Percentiles rank a stretch among this genome's conserved stretches.
These are phyloP conservation scores for Paratilapia polleni DNA, from an alignment of 2,113 vertebrate species.

Conservation along the genomic window DNA sequence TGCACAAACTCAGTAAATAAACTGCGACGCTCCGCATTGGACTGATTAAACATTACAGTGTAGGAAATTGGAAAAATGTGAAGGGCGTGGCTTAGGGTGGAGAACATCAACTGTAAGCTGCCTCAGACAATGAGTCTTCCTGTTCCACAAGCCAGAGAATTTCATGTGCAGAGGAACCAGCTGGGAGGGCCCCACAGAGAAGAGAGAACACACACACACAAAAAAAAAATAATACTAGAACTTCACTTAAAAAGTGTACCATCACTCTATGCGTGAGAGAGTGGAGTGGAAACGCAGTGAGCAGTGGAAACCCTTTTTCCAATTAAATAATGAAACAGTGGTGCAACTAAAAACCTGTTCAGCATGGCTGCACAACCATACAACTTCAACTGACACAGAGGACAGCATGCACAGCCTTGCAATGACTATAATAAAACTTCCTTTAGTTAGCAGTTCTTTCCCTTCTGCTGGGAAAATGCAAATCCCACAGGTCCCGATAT, in stretches of 20 bases:
- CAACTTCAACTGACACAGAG: conserved; percentile 38
- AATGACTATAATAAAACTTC: conserved; percentile 5
- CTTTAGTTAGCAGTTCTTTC: not conserved
- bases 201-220: not conserved
- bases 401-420: conserved; percentile 30
- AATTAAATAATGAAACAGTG: conserved; percentile 85
- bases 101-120: conserved; percentile 18
- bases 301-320: conserved; percentile 81
- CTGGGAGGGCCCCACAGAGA: not conserved
- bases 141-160: conserved; percentile 42
- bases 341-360: conserved; percentile 83
- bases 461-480: not conserved
- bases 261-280: conserved; percentile 5
- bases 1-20: not conserved
- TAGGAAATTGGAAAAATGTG: conserved; percentile 46
- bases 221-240: not conserved
- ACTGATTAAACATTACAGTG: conserved; percentile 19
- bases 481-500: not conserved
- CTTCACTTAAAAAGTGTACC: not conserved
- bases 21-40: not conserved
- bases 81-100: conserved; percentile 43
- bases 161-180: not conserved
- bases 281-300: conserved; percentile 61
- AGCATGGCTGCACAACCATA: conserved; percentile 72
- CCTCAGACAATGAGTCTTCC: conserved; percentile 65